Evolutionary conservation across 2,113 vertebrate genomes (phyloP).

Genomic region (Otocyon megalotis): DNA sequence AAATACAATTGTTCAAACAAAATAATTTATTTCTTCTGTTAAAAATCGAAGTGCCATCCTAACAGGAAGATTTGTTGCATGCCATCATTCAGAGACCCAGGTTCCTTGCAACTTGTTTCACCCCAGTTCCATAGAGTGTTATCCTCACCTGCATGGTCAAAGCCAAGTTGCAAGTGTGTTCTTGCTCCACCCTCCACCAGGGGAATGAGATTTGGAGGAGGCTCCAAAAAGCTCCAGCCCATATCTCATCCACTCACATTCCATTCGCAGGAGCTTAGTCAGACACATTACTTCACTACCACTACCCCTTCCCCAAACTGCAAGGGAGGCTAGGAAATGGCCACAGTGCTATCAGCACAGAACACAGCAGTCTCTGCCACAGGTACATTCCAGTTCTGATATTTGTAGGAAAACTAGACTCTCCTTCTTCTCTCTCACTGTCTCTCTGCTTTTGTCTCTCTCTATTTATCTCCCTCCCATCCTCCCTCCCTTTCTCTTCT

Average conservation of each 20-base stretch:
- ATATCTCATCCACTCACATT: neutral
- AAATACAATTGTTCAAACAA: neutral
- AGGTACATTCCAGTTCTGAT: neutral
- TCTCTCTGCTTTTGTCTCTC: neutral
- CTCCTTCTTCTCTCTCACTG: neutral
- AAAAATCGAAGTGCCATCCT: neutral
- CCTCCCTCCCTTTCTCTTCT: neutral
- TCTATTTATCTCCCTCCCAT: neutral
- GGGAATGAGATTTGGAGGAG: neutral
- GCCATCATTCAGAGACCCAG: neutral
- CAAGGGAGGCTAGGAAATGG: neutral
- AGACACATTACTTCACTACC: neutral
- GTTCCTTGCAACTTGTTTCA: neutral
- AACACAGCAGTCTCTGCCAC: neutral
- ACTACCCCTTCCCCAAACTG: neutral
- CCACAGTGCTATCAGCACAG: neutral
- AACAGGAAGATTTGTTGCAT: neutral
- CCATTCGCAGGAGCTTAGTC: neutral
- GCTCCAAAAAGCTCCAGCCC: neutral
- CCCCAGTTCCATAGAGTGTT: neutral
- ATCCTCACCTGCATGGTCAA: neutral
- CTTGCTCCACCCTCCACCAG: neutral
- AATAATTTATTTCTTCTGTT: neutral
- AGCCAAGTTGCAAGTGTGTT: neutral
- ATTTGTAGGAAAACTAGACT: neutral